Conservation (phyloP, 2,797 vertebrate species). For the Glyptemys insculpta region DNA sequence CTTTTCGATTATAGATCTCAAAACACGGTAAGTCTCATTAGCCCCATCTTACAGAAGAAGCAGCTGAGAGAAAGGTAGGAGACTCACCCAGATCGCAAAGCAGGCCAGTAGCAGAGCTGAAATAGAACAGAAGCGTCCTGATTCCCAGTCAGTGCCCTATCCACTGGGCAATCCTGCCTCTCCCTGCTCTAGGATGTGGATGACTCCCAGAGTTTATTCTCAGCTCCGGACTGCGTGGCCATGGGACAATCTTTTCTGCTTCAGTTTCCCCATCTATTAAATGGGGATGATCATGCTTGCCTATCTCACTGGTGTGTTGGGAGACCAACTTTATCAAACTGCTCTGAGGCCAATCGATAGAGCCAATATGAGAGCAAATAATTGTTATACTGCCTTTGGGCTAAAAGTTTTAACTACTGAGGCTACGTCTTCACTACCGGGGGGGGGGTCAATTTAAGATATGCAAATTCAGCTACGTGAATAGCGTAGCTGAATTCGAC, state of each 20-base stretch:
- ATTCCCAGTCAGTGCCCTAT: neutral
- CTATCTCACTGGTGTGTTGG: neutral
- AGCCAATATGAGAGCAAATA: neutral
- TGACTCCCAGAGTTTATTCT: neutral
- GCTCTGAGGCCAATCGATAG: neutral
- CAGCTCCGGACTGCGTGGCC: neutral
- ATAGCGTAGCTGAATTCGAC: too few relatives aligned
- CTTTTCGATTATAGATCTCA: neutral
- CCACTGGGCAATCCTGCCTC: neutral
- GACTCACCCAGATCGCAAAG: accelerated
- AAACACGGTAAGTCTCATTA: neutral
- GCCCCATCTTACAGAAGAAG: accelerated
- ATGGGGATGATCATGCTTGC: neutral
- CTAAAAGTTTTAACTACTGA: neutral
- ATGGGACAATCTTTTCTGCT: neutral
- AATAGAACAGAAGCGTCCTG: neutral
- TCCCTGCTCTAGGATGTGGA: neutral
- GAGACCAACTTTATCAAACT: neutral
- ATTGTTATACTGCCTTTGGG: neutral
- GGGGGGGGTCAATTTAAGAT: too few relatives aligned
- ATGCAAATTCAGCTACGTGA: too few relatives aligned
- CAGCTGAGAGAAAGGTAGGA: neutral
- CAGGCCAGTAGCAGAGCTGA: neutral
- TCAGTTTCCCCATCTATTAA: neutral
- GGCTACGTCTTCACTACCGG: too few relatives aligned